Evolutionary conservation across 1,140 invertebrate species (phyloP).

Genomic region (Nephotettix cincticeps): DNA sequence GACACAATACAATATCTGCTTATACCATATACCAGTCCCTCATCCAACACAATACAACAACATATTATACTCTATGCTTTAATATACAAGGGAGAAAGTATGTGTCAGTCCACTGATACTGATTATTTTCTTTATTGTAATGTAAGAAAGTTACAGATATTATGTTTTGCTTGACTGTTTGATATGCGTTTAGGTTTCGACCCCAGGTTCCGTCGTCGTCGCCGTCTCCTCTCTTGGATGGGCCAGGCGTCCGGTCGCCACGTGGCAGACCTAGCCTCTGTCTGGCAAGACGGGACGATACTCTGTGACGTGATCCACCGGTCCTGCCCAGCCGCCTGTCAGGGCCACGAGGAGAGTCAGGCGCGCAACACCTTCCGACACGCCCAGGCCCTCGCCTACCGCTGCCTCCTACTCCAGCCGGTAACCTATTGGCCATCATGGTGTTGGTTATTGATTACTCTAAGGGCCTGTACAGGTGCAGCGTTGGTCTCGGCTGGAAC

Average conservation of each 20-base stretch:
- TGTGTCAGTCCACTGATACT: too few relatives aligned
- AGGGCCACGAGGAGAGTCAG: slow-evolving; percentile 51
- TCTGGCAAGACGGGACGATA: slow-evolving; percentile 58
- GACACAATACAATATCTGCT: too few relatives aligned
- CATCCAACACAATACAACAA: background rate
- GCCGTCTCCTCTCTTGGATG: slow-evolving; percentile 50
- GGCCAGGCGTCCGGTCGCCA: slow-evolving; percentile 46
- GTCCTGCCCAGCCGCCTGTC: slow-evolving; percentile 55
- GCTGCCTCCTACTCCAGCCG: slow-evolving; percentile 56
- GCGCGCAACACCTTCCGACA: slow-evolving; percentile 52
- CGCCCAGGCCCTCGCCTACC: slow-evolving; percentile 55
- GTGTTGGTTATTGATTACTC: too few relatives aligned
- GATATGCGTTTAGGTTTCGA: slow-evolving; percentile 51
- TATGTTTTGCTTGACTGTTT: too few relatives aligned
- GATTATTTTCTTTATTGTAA: background rate
- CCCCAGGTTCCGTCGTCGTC: slow-evolving; percentile 49
- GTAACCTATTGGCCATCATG: too few relatives aligned
- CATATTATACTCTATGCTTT: background rate
- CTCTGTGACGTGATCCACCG: slow-evolving; percentile 56
- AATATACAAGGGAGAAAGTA: too few relatives aligned
- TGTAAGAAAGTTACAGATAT: background rate
- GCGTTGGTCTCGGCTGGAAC: too few relatives aligned
- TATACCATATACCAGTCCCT: slow-evolving; percentile 41
- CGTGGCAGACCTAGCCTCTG: slow-evolving; percentile 42
- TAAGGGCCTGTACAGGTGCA: too few relatives aligned